These are phyloP conservation scores for Bombus superbus DNA, from an alignment of 1,140 invertebrate species.

Conservation along the genomic window DNA sequence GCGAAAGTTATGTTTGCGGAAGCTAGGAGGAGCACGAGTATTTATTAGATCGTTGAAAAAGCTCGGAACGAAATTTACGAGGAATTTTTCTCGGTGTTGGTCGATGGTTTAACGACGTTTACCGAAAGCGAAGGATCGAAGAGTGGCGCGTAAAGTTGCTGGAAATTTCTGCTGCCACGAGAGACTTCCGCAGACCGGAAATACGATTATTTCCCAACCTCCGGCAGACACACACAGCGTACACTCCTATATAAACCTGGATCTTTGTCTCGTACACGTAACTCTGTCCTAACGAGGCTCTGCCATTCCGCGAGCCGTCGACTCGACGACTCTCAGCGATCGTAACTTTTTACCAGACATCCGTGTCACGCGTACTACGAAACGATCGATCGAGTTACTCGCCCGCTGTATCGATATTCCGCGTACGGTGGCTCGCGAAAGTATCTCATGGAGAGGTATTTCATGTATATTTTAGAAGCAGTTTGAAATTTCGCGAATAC, in stretches of 20 bases:
- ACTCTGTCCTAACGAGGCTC: neutral
- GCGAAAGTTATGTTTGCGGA: neutral
- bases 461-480: no score
- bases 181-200: neutral
- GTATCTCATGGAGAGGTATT: no score
- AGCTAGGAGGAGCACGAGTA: no score
- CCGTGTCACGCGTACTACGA: no score
- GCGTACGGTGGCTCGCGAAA: no score
- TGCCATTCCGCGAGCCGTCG: neutral
- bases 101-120: neutral
- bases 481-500: no score
- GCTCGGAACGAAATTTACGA: neutral
- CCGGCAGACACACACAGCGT: neutral
- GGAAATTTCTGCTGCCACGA: neutral
- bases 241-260: neutral
- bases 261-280: neutral
- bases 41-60: neutral
- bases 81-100: neutral
- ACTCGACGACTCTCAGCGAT: neutral
- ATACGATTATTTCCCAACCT: slow-evolving; percentile 3
- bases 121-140: neutral
- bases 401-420: no score
- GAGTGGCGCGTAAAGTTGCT: neutral
- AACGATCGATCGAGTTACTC: no score
- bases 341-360: neutral